Percentiles rank a stretch among this genome's conserved stretches.
Evolutionary conservation across 2,797 vertebrate species (phyloP).

Genomic region (Phataginus tetradactyla): DNA sequence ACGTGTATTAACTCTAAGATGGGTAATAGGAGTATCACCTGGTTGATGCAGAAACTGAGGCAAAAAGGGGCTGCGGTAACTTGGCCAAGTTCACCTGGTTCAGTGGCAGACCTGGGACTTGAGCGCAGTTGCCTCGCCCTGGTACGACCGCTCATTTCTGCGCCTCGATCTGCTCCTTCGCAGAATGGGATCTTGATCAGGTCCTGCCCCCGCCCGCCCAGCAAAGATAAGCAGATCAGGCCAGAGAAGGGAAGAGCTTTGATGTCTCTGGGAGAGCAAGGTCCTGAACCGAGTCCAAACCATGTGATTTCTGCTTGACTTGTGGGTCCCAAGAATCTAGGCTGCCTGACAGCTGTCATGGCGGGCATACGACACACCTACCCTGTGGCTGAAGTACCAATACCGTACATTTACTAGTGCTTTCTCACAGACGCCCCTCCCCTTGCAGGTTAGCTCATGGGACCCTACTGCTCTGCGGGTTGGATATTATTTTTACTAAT

Average conservation of each 20-base stretch:
- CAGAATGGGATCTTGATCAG: neutral
- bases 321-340: neutral
- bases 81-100: neutral
- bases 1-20: neutral
- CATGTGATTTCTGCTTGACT: neutral
- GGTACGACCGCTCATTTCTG: neutral
- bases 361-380: neutral
- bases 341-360: neutral
- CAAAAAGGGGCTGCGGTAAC: neutral
- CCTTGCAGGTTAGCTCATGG: neutral
- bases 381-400: neutral
- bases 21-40: neutral
- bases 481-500: neutral
- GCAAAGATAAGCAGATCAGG: neutral
- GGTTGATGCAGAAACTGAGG: neutral
- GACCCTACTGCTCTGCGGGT: neutral
- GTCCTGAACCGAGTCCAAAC: slow-evolving; percentile 7
- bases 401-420: rapidly evolving
- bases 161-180: neutral
- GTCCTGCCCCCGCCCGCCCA: neutral
- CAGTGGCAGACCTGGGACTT: neutral
- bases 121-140: neutral
- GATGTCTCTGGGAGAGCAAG: neutral
- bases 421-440: neutral
- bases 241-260: slow-evolving; percentile 7